These are phyloP conservation scores for Trissoscelio sp. DNA, from an alignment of 2,888 invertebrate species.

Conservation along the genomic window DNA sequence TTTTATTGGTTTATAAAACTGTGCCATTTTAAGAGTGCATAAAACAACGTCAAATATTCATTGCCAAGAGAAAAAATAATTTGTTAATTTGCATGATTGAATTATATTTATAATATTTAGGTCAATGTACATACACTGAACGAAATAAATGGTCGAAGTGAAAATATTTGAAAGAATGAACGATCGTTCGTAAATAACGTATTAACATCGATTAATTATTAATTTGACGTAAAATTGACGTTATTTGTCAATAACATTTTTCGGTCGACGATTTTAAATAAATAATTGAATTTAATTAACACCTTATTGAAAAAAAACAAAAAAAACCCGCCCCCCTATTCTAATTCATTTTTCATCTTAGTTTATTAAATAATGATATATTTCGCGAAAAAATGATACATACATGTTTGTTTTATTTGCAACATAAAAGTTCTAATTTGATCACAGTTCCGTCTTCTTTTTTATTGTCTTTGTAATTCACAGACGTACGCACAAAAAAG, in stretches of 20 bases:
- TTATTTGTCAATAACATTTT: neutral
- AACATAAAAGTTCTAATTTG: neutral
- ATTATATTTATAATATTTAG: conserved; percentile 21
- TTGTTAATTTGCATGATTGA: neutral
- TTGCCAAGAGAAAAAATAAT: neutral
- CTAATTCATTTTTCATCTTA: too few species aligned
- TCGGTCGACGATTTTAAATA: neutral
- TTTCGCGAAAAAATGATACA: too few species aligned
- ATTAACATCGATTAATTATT: neutral
- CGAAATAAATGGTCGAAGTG: neutral
- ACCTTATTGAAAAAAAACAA: too few species aligned
- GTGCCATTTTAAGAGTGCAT: neutral
- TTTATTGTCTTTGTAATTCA: neutral
- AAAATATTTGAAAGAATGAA: neutral
- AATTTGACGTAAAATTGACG: neutral
- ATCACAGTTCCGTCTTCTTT: neutral
- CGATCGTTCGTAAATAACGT: neutral
- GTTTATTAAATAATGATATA: too few species aligned
- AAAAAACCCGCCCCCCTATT: too few species aligned
- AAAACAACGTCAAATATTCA: neutral
- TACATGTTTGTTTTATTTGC: too few species aligned
- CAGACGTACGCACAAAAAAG: conserved; percentile 1
- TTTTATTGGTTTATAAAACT: neutral
- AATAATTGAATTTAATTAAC: neutral
- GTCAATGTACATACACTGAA: neutral